These are phyloP conservation scores for Brachyopa scutellaris DNA, from an alignment of 2,888 invertebrate species.

Conservation along the genomic window DNA sequence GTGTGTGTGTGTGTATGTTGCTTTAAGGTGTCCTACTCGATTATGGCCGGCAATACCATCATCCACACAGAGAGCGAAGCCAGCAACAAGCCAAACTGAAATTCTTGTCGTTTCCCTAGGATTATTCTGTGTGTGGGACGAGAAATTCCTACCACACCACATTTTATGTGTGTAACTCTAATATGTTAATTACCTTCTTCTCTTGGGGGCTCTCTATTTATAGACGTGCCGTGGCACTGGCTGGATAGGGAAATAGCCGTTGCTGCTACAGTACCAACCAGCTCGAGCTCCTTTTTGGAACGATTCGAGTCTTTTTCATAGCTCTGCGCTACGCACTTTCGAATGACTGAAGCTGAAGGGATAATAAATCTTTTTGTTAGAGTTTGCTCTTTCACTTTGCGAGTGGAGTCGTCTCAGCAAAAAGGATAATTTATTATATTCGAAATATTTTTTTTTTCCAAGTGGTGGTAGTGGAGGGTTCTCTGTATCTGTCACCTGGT, in stretches of 20 bases:
- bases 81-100: conserved; percentile 22
- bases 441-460: conserved; percentile 61
- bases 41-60: neutral
- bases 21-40: conserved; percentile 37
- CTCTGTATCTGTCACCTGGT: conserved; percentile 33
- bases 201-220: conserved; percentile 55
- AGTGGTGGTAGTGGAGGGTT: neutral
- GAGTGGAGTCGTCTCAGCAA: neutral
- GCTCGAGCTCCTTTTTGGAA: conserved; percentile 23
- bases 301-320: conserved; percentile 9
- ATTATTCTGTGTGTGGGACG: conserved; percentile 73
- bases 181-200: conserved; percentile 74
- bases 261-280: neutral
- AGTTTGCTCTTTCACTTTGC: conserved; percentile 1
- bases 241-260: neutral
- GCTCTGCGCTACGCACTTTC: conserved; percentile 30
- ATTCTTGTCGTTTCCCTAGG: conserved; percentile 50
- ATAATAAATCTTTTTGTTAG: conserved; percentile 62
- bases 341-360: conserved; percentile 55
- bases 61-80: no score
- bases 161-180: conserved; percentile 74
- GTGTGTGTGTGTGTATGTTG: neutral
- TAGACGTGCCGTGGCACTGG: conserved; percentile 16
- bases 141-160: conserved; percentile 73
- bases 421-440: conserved; percentile 68